These are phyloP conservation scores for Strigamia crassipes DNA, from an alignment of 2,888 invertebrate genomes.

Conservation along the genomic window DNA sequence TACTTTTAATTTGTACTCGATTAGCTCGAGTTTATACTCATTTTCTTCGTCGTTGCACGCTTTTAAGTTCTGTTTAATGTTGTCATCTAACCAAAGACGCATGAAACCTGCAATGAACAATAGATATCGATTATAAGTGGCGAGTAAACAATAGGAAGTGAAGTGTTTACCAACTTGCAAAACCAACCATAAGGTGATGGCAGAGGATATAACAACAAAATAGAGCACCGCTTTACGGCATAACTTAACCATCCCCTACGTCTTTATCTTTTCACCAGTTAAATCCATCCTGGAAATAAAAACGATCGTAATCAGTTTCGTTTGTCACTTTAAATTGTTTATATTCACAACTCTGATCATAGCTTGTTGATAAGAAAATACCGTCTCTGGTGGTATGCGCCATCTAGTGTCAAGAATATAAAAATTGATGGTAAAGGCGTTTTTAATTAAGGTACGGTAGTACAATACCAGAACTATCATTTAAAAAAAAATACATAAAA, in stretches of 20 bases:
- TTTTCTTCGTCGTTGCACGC: neutral
- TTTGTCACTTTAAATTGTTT: neutral
- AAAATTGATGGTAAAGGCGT: neutral
- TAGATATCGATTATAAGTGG: neutral
- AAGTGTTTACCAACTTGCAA: neutral
- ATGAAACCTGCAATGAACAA: neutral
- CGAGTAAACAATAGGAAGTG: too few relatives aligned
- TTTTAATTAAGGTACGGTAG: neutral
- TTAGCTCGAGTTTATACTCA: neutral
- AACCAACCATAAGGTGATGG: neutral
- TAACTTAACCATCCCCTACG: neutral
- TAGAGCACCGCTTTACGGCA: neutral
- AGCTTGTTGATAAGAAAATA: neutral
- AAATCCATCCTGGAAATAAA: neutral
- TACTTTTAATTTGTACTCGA: neutral
- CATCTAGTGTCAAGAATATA: neutral
- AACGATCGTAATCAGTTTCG: neutral
- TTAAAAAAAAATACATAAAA: too few relatives aligned
- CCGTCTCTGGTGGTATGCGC: neutral
- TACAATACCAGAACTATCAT: too few relatives aligned
- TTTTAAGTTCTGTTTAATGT: neutral
- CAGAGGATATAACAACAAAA: neutral
- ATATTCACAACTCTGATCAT: neutral
- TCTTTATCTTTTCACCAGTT: neutral
- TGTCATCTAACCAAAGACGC: neutral